Percentiles rank a stretch among this genome's conserved stretches.
Conservation (phyloP, 2,113 vertebrate species). For the Bagarius yarrelli region DNA sequence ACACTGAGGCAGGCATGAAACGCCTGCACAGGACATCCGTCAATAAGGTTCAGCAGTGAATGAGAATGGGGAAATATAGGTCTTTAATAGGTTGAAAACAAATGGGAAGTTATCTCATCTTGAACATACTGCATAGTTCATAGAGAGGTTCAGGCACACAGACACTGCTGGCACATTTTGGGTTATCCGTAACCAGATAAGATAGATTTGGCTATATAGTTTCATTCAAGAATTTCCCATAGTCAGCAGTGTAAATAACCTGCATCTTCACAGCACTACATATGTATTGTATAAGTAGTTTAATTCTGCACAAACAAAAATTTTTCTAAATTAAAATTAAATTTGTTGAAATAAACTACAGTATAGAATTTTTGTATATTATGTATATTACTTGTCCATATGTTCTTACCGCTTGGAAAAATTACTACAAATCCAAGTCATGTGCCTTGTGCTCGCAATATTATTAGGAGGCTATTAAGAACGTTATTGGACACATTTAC, state of each 20-base stretch:
- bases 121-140: conserved; percentile 34
- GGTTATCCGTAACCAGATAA: background rate
- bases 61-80: conserved; percentile 46
- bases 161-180: background rate
- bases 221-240: background rate
- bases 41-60: conserved; percentile 56
- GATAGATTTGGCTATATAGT: background rate
- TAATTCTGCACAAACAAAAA: background rate
- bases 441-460: background rate
- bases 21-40: conserved; percentile 74
- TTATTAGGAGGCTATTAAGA: background rate
- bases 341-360: background rate
- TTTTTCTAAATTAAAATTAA: background rate
- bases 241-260: background rate
- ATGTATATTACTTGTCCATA: background rate
- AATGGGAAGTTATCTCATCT: conserved; percentile 65
- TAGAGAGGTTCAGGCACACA: conserved; percentile 34
- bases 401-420: background rate
- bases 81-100: conserved; percentile 60
- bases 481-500: background rate
- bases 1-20: conserved; percentile 63
- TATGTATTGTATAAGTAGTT: background rate
- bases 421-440: background rate
- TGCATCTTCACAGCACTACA: background rate
- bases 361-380: background rate